phyloP scores from a whole-genome alignment of 2,888 invertebrate genomes.

The Lycocerus yunnanus region DNA sequence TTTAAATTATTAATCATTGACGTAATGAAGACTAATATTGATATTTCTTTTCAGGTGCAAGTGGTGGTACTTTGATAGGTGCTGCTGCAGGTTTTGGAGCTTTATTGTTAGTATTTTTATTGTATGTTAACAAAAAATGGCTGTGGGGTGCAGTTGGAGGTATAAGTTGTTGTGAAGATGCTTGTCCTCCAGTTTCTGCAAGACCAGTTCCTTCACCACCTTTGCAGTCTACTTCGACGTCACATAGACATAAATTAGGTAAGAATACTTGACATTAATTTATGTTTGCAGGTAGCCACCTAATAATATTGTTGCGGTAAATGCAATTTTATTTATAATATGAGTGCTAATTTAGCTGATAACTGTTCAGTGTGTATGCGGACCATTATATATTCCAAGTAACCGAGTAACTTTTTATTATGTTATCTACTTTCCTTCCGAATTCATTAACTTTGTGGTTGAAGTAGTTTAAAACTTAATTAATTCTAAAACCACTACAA shows the following conservation, averaged over 20 bases:
- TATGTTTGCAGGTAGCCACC: neutral
- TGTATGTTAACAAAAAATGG: conserved; percentile 85
- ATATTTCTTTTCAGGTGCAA: conserved; percentile 60
- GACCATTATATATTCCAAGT: neutral
- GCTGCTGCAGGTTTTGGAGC: conserved; percentile 84
- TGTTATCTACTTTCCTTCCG: neutral
- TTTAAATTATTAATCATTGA: conserved; percentile 1
- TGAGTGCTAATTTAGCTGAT: neutral
- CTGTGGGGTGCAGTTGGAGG: conserved; percentile 68
- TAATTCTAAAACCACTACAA: neutral
- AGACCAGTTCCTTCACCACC: conserved; percentile 55
- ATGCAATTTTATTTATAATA: neutral
- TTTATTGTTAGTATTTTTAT: conserved; percentile 79
- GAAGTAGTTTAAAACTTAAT: neutral
- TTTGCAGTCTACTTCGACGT: conserved; percentile 51
- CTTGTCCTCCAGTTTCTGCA: conserved; percentile 53
- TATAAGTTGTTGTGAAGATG: conserved; percentile 67
- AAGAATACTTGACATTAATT: conserved; percentile 38
- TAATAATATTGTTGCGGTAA: neutral
- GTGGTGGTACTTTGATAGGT: conserved; percentile 87
- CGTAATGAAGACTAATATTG: neutral
- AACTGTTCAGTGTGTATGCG: neutral
- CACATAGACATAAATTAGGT: conserved; percentile 52
- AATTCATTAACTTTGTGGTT: neutral
- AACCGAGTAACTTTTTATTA: neutral